Evolutionary conservation across 2,888 invertebrate genomes (phyloP), one percentile per base, ranked within the genome.

Genomic region (Stenchaetothrips biformis): DNA sequence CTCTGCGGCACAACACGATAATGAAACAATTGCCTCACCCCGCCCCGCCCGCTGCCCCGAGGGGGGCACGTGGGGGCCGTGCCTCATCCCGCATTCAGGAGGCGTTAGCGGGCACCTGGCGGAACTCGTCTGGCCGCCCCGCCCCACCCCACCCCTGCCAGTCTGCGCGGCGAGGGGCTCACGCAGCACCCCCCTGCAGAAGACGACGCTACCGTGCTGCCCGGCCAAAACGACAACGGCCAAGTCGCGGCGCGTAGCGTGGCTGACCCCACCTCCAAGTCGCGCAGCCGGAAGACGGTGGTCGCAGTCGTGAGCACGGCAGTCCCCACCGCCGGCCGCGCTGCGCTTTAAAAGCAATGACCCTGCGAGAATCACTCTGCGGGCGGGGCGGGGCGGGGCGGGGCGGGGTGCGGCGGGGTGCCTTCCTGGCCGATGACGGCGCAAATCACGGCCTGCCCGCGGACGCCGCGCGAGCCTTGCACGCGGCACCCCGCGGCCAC

Each of bases 1-100:
- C 67, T 74, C 67, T 74, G 67, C 67, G 67, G 67, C 67, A 74
- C 67, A 74, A 74, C 67, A 74, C 67, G 67, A 74, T 74, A 74
- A 74, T 74, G 67, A 74, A 74, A 74, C 67, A 74, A 74, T 74
- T 74, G 67, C 67, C 67, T 53, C 53, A 53, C 53, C 16, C 53
- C 25, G 11, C 25, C 67, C 67, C 67, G 53, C 25, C 9, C 67
- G 37, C 67, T 59, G 59, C 67, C 25, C 25, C 21, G 18, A 59
- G 37, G 67, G 21, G 67, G 67, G 67, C 67, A 67, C 67, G 67
- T 67, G 21, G 67, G 7, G 25, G 25, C 67, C 25, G 53, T 9
- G 21, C 67, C 67, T 74, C 67, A 74, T 74, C 25, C 21, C 25
- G 67, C 67, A 74, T 74, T 74, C 67, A 74, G 67, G 67, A 21